Evolutionary conservation across 2,888 invertebrate species (phyloP), one percentile per base, ranked within the genome.

Genomic region (Microchrysa polita): DNA sequence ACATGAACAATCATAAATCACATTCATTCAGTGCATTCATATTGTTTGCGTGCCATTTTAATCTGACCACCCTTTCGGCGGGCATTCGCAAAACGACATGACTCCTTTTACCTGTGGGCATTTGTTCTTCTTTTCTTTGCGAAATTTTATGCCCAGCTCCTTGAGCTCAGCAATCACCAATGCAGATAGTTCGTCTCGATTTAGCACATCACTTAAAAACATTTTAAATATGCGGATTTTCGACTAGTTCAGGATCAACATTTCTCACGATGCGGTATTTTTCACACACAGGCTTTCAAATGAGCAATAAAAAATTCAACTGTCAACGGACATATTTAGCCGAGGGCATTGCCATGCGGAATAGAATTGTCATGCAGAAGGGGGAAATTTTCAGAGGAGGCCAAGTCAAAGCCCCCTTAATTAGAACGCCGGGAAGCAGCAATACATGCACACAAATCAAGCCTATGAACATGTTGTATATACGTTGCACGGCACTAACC

Each of bases 91-190:
- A 34, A 34, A 34, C 27, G 27, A 34, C 4, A 34, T 2, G 7
- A 34, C 27, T 34, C 27, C 27, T 34, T 65, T 55, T 79, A 88
- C 88, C 85, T 87, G 87, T 9, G 86, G 83, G 81, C 83, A 85
- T 86, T 88, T 87, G 77, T 86, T 81, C 82, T 89, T 89, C 81
- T 91, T 92, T 81, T 92, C 92, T 61, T 89, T 83, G 69, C 91
- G 87, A 81, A 90, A 90, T 82, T 93, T 93, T 77, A 93, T 87
- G 53, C 92, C 92, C 67, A 90, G 88, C 80, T 88, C 88, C 79
- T 90, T 89, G 63, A 93, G 84, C 83, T 92, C 90, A 76, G 88
- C 88, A 18, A 90, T 86, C 72, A 92, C 88, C 77, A 90, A 82
- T 74, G 84, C 83, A 73, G 85, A 84, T 20, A 89, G 84, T 80